Conservation (phyloP, 2,113 vertebrate genomes). For the Callithrix jacchus region DNA sequence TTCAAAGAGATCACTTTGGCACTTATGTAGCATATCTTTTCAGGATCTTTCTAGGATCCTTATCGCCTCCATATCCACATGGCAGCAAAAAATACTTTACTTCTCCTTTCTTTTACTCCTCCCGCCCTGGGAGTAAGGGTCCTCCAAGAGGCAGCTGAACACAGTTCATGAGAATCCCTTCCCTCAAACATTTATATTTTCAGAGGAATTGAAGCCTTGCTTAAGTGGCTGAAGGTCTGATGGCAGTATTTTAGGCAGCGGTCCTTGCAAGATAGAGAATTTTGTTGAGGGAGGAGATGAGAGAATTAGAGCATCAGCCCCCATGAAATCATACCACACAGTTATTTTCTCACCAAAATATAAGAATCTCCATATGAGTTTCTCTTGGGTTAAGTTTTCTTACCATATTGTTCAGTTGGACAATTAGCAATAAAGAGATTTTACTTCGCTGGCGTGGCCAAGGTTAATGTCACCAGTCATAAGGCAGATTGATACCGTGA, state of each 20-base stretch:
- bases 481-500: not conserved
- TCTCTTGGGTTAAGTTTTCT: slow-evolving; percentile 21
- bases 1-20: not conserved
- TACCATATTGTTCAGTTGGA: not conserved
- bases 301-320: not conserved
- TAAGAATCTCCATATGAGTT: slow-evolving; percentile 27
- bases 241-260: slow-evolving; percentile 12
- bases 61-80: not conserved
- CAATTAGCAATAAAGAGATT: slow-evolving; percentile 17
- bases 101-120: not conserved
- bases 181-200: not conserved
- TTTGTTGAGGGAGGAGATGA: not conserved
- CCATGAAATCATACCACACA: not conserved
- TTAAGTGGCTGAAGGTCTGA: not conserved
- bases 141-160: not conserved
- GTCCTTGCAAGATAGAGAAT: not conserved
- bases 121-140: not conserved
- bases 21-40: not conserved
- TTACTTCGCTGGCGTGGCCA: slow-evolving; percentile 3
- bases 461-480: not conserved
- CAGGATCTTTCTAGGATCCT: not conserved
- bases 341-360: slow-evolving; percentile 21
- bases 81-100: not conserved
- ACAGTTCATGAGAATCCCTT: not conserved
- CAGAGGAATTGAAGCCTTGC: slow-evolving; percentile 24